These are phyloP conservation scores for Apodemia zela DNA, from an alignment of 2,888 invertebrate species.

Conservation along the genomic window DNA sequence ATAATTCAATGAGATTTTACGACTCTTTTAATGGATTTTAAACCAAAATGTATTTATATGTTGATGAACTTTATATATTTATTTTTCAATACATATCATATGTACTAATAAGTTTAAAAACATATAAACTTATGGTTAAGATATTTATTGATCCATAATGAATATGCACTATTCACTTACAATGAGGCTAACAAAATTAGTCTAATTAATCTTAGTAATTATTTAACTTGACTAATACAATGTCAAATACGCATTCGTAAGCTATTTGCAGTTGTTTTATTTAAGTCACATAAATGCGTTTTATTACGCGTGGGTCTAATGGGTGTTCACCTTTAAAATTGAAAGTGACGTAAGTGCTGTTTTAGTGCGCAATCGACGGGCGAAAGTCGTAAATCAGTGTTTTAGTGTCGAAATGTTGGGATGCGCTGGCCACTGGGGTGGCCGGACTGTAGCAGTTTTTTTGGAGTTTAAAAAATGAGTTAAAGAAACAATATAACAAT, in stretches of 20 bases:
- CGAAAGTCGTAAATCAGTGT: conserved; percentile 77
- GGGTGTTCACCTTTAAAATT: conserved; percentile 68
- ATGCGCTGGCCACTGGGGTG: conserved; percentile 78
- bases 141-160: no score
- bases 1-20: no score
- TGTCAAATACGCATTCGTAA: neutral
- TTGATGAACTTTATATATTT: no score
- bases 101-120: no score
- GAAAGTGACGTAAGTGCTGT: conserved; percentile 79
- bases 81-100: no score
- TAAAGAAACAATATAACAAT: conserved; percentile 68
- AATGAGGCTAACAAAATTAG: no score
- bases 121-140: no score
- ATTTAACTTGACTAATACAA: neutral
- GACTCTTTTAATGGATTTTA: no score
- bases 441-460: conserved; percentile 56
- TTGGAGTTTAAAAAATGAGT: conserved; percentile 50
- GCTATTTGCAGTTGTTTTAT: conserved; percentile 21
- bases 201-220: no score
- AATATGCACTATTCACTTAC: no score
- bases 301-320: conserved; percentile 55
- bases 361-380: conserved; percentile 78
- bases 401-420: conserved; percentile 79
- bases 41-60: no score
- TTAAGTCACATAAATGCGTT: conserved; percentile 33